A percentile compares a stretch with the other conserved stretches of the same genome.
These are phyloP conservation scores for Epinephelus awoara DNA, from an alignment of 2,797 vertebrate species.

Conservation along the genomic window DNA sequence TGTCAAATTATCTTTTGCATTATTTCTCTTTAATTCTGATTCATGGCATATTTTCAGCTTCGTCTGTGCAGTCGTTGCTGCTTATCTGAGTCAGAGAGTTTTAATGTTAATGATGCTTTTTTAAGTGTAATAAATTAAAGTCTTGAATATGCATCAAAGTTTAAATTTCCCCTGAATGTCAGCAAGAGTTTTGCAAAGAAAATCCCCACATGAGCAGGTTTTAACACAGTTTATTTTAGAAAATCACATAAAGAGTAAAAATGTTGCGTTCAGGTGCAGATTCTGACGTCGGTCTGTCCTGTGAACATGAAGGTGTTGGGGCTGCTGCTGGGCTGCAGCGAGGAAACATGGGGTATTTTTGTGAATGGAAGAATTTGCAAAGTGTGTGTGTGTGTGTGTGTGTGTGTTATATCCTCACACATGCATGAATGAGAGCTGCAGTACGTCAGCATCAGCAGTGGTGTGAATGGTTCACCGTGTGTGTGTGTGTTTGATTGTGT, in stretches of 20 bases:
- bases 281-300: too few relatives aligned
- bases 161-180: neutral
- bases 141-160: neutral
- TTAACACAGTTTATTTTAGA: too few relatives aligned
- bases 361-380: constrained; percentile 52
- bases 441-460: constrained; percentile 16
- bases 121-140: neutral
- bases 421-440: constrained; percentile 44
- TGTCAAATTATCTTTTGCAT: neutral
- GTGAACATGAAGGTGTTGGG: neutral
- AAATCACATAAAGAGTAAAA: neutral
- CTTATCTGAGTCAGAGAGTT: too few relatives aligned
- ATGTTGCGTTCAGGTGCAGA: constrained; percentile 2
- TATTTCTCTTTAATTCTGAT: neutral
- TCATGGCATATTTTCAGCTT: too few relatives aligned
- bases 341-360: constrained; percentile 26
- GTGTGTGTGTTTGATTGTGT: constrained; percentile 13
- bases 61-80: too few relatives aligned
- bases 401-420: neutral
- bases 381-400: constrained; percentile 31
- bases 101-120: neutral
- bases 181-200: neutral
- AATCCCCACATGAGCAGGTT: too few relatives aligned
- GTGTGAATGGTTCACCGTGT: constrained; percentile 30
- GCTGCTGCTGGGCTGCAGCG: constrained; percentile 6